Evolutionary conservation across 1,140 invertebrate species (phyloP).

Genomic region (Hermatobates lingyangjiaoensis): DNA sequence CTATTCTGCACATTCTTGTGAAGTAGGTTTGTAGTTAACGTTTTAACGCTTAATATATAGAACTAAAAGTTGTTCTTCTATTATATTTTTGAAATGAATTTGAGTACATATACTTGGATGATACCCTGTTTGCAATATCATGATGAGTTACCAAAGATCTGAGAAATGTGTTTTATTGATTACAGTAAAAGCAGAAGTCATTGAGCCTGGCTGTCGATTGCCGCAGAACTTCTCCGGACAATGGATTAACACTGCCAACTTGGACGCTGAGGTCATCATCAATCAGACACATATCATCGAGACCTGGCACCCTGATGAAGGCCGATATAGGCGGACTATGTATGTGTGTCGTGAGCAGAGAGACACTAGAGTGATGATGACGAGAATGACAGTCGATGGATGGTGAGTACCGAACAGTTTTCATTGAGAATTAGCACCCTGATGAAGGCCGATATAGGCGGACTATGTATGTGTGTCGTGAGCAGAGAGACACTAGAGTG

Average conservation of each 20-base stretch:
- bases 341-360: slow-evolving; percentile 86
- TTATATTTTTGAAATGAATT: too few relatives aligned
- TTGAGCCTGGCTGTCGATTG: slow-evolving; percentile 74
- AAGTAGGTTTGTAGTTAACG: too few relatives aligned
- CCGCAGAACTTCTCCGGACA: slow-evolving; percentile 84
- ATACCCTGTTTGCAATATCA: too few relatives aligned
- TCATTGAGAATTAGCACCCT: slow-evolving; percentile 84
- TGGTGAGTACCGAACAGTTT: slow-evolving; percentile 79
- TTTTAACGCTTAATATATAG: too few relatives aligned
- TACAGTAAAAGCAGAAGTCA: slow-evolving; percentile 59
- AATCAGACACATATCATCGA: slow-evolving; percentile 94
- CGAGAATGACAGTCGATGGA: slow-evolving; percentile 84
- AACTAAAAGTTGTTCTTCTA: too few relatives aligned
- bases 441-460: slow-evolving; percentile 70
- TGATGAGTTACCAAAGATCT: too few relatives aligned
- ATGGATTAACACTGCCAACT: slow-evolving; percentile 94
- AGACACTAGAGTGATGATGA: slow-evolving; percentile 74
- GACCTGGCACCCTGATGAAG: slow-evolving; percentile 80
- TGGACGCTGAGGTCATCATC: slow-evolving; percentile 81
- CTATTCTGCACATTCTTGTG: too few relatives aligned
- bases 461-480: slow-evolving; percentile 86
- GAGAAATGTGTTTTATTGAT: slow-evolving; percentile 19
- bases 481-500: slow-evolving; percentile 56
- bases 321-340: slow-evolving; percentile 68
- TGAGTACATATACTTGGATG: too few relatives aligned